Conservation (phyloP, 2,113 vertebrate genomes). For the Bujurquina vittata region DNA sequence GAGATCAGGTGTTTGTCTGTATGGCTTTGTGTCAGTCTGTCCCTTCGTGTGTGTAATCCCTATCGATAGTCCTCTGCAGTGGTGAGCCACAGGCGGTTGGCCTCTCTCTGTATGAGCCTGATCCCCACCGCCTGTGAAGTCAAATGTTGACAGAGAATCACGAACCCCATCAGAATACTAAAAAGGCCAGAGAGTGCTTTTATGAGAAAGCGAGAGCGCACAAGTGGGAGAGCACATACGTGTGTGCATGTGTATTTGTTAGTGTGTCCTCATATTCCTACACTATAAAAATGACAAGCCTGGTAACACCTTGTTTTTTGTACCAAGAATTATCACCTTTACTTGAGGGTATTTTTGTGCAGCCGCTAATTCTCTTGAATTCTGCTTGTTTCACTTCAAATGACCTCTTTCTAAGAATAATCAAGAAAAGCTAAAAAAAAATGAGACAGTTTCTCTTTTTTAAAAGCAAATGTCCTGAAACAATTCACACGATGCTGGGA, state of each 20-base stretch:
- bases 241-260: background rate
- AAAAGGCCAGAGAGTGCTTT: conserved; percentile 48
- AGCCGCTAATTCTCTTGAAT: conserved; percentile 2
- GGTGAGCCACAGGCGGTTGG: conserved; percentile 38
- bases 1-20: background rate
- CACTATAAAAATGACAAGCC: conserved; percentile 39
- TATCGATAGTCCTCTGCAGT: conserved; percentile 17
- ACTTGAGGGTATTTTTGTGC: background rate
- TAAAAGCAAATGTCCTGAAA: conserved; percentile 14
- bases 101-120: conserved; percentile 55
- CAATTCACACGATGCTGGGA: background rate
- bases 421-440: background rate
- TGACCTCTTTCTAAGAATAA: conserved; percentile 2
- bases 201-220: conserved; percentile 17
- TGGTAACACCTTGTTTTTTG: conserved; percentile 19
- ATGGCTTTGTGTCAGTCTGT: conserved; percentile 23
- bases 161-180: conserved; percentile 65
- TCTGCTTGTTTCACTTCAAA: conserved; percentile 6
- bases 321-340: conserved; percentile 2
- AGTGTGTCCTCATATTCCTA: conserved; percentile 2
- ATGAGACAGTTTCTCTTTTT: conserved; percentile 15
- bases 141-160: conserved; percentile 72
- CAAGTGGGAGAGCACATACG: background rate
- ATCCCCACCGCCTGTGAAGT: conserved; percentile 60
- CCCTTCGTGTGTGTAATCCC: conserved; percentile 22